These are phyloP conservation scores for Gonatopus flavifemur DNA, from an alignment of 1,140 invertebrate species.

Conservation along the genomic window DNA sequence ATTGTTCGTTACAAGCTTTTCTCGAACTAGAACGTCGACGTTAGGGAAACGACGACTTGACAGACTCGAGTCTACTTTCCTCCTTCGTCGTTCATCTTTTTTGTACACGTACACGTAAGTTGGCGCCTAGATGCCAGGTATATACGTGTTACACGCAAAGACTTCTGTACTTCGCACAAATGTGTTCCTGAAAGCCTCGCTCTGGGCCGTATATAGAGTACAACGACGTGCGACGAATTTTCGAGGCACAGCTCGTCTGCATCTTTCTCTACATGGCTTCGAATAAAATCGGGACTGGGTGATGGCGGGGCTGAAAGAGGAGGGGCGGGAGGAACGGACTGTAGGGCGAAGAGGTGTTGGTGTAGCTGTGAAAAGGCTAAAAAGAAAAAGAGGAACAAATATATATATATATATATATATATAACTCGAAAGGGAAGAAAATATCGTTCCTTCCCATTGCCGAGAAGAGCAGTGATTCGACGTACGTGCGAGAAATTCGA, in stretches of 20 bases:
- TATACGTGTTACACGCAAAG: no score
- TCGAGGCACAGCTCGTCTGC: slow-evolving; percentile 10
- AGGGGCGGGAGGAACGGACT: not conserved
- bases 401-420: no score
- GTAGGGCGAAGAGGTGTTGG: no score
- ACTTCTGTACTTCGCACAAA: no score
- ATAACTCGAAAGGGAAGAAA: no score
- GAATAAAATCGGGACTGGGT: not conserved
- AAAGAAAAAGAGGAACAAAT: not conserved
- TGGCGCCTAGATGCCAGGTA: no score
- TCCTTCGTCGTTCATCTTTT: no score
- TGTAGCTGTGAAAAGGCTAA: no score
- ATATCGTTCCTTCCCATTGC: not conserved
- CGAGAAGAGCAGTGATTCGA: not conserved
- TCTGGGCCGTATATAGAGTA: slow-evolving; percentile 18
- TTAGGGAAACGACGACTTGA: not conserved
- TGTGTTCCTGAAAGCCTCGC: slow-evolving; percentile 26
- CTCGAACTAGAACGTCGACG: not conserved
- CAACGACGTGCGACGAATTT: slow-evolving; percentile 30
- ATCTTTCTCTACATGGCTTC: not conserved
- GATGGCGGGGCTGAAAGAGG: not conserved
- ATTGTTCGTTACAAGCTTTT: no score
- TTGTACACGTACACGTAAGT: no score
- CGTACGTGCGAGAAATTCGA: not conserved
- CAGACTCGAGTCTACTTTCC: no score